Base-by-base conservation (phyloP, 2,888 invertebrate species). In the Atrina japonica region DNA sequence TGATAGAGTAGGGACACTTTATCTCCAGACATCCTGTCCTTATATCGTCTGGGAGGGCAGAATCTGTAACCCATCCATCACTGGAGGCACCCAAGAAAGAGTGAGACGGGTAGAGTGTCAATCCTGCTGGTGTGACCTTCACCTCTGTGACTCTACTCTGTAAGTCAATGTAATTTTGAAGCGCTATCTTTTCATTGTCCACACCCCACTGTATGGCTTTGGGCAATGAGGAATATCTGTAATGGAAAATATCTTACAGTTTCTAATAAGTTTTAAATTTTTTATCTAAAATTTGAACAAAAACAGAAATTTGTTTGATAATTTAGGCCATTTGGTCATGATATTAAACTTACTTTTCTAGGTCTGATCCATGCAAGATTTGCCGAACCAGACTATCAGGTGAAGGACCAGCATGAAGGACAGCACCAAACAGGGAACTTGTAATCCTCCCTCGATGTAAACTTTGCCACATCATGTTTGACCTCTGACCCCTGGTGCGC, bases 281-380 rank as follows among this genome's bases (percentile, higher is more conserved):
- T 50, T 18, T 18, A 2, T 18, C n/a, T 43, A 3, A 2, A 43
- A 43, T 43, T 18, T 45, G 45, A 18, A 23, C 50, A n/a, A 25
- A 50, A 1, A 50, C 27, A 50, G 16, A 25, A 27, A 50, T 18
- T 50, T 18, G 7, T 21, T 18, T 50, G 27, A 23, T 49, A 1
- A 9, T n/a, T 49, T n/a, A 49, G 11, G n/a, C n/a, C n/a, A n/a
- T n/a, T n/a, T n/a, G n/a, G n/a, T n/a, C n/a, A n/a, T n/a, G n/a
- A n/a, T n/a, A n/a, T n/a, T n/a, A n/a, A 27, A 53, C 41, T 63
- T 55, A 58, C 69, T 58, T 70, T 3, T 56, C 41, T 11, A 70
- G 30, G 30, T 40, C 29, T 25, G 64, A 70, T 29, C 69, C 69
- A 25, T 63, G 58, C 25, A 58, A 23, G 3, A 64, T 70, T 45